These are phyloP conservation scores for Agelastica alni DNA, from an alignment of 2,888 invertebrate genomes.

Conservation along the genomic window DNA sequence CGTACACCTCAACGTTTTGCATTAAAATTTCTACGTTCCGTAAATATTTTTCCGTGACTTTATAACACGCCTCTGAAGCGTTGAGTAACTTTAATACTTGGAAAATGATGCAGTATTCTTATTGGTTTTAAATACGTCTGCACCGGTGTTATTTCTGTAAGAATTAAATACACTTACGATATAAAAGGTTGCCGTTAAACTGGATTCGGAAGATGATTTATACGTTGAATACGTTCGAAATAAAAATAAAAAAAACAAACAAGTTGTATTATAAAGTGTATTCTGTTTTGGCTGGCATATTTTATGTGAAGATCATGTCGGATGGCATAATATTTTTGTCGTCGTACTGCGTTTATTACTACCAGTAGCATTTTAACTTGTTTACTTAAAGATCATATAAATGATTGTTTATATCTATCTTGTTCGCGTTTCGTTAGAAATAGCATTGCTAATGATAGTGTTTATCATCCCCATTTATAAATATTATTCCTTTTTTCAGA, in stretches of 20 bases:
- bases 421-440: too few relatives aligned
- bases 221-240: background rate
- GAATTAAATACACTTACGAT: slow-evolving; percentile 2
- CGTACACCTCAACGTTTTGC: too few relatives aligned
- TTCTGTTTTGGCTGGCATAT: background rate
- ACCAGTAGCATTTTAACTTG: background rate
- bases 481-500: too few relatives aligned
- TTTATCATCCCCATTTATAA: too few relatives aligned
- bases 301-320: background rate
- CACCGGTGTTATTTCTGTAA: slow-evolving; percentile 13
- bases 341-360: background rate
- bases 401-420: too few relatives aligned
- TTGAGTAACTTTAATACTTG: background rate
- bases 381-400: too few relatives aligned
- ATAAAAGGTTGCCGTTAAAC: slow-evolving; percentile 20
- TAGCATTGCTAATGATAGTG: too few relatives aligned
- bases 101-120: slow-evolving; percentile 14
- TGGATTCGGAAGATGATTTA: slow-evolving; percentile 13
- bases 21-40: too few relatives aligned
- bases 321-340: background rate
- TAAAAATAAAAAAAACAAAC: slow-evolving; percentile 13
- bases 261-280: background rate
- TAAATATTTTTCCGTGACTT: too few relatives aligned
- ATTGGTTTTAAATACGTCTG: slow-evolving; percentile 11
- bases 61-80: background rate